Conservation (phyloP, 1,140 invertebrate species). For the Drosophila seguyi region DNA sequence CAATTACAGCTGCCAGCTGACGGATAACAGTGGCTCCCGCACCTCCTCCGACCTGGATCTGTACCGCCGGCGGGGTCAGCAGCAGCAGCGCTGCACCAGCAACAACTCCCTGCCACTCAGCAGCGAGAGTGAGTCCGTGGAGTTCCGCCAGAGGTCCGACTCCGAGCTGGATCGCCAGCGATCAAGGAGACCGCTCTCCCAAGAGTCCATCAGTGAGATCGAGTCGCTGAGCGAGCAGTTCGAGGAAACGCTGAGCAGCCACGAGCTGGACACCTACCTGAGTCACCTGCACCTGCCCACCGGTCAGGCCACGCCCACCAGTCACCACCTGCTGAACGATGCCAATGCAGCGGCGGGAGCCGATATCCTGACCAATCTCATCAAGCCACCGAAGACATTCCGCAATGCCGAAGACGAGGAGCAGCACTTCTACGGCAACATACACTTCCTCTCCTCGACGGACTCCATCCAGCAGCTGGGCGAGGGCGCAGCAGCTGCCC, state of each 20-base stretch:
- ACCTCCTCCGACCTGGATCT: slow-evolving; percentile 82
- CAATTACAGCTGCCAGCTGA: slow-evolving; percentile 80
- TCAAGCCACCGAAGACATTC: slow-evolving; percentile 82
- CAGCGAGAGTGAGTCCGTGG: slow-evolving; percentile 85
- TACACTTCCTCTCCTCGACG: slow-evolving; percentile 82
- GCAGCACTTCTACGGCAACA: slow-evolving; percentile 83
- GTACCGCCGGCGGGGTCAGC: slow-evolving; percentile 71
- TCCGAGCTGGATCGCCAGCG: slow-evolving; percentile 88
- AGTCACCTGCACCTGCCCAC: slow-evolving; percentile 86
- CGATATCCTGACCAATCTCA: slow-evolving; percentile 69
- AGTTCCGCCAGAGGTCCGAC: slow-evolving; percentile 86
- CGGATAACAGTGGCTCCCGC: slow-evolving; percentile 81
- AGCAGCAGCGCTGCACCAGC: slow-evolving; percentile 67
- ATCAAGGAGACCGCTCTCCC: slow-evolving; percentile 90
- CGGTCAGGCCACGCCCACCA: slow-evolving; percentile 47
- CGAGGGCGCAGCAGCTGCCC: slow-evolving; percentile 21
- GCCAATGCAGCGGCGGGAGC: slow-evolving; percentile 46
- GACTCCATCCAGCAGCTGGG: slow-evolving; percentile 77
- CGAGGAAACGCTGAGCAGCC: slow-evolving; percentile 86
- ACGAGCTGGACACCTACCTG: slow-evolving; percentile 89
- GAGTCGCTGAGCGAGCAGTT: slow-evolving; percentile 87
- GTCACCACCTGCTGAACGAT: slow-evolving; percentile 53
- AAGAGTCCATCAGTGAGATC: slow-evolving; percentile 88
- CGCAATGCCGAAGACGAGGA: slow-evolving; percentile 73
- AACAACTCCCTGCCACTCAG: slow-evolving; percentile 69